Evolutionary conservation across 2,888 invertebrate species (phyloP), one percentile per base, ranked within the genome.

Genomic region (Oxytorus armatus): DNA sequence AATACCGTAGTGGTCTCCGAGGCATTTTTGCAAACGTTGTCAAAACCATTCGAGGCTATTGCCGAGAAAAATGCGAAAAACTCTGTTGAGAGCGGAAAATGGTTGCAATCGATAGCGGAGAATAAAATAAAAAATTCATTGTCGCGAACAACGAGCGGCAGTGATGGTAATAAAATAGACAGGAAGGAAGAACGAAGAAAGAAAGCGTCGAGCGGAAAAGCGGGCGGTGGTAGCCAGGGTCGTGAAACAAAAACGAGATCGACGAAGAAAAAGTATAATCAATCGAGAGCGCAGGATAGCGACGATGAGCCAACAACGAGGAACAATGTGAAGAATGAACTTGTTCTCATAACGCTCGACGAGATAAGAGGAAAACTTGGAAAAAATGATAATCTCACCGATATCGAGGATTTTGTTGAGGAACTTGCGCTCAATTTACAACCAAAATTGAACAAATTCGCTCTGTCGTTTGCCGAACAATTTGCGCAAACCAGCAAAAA

Each of bases 221-320:
- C 95, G 61, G 98, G 98, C 11, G 98, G 98, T 14, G 98, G 98
- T 0, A 95, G 96, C 10, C 98, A 98, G 91, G 98, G 98, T 0
- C 94, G 98, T 44, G 98, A 99, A 93, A 98, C 98, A 0, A 98
- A 98, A 93, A 98, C 97, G 0, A 98, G 97, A 90, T 96, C 98
- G 1, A 96, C 96, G 0, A 98, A 98, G 89, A 98, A 98, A 92
- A 95, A 95, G 90, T 92, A 92, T 79, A 93, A 92, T 87, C 94
- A 91, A 36, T 92, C 93, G n/a, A 94, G 94, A 87, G 93, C 93
- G 87, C 92, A 93, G 59, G 93, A 93, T 80, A 96, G 96, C 1
- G 94, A 95, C 66, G 95, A 95, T 84, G 96, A 96, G 25, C 92
- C 92, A 29, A 61, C 86, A 7, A 89, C 33, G 8, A 82, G 77